Conservation (phyloP, 2,113 vertebrate genomes). For the Columba janthina region DNA sequence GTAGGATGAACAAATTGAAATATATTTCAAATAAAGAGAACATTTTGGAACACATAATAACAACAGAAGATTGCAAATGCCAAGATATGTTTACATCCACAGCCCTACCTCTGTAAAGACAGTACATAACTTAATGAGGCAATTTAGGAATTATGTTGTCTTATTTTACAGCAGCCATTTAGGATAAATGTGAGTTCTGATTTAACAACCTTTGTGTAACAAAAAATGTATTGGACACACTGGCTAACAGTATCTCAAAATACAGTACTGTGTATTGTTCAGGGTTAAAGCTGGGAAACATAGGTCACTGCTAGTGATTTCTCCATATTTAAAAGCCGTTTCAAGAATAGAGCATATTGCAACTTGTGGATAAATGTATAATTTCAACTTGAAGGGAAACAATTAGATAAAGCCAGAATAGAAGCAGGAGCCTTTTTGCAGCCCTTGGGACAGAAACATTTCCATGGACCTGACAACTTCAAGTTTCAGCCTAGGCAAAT, state of each 20-base stretch:
- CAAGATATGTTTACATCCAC: background rate
- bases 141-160: background rate
- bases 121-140: background rate
- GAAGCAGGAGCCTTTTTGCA: background rate
- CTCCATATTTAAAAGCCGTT: background rate
- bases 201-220: background rate
- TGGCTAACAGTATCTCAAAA: background rate
- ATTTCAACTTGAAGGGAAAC: background rate
- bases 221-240: background rate
- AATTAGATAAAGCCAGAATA: background rate
- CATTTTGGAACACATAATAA: background rate
- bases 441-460: background rate
- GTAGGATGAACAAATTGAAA: background rate
- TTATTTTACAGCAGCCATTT: background rate
- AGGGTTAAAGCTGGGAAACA: background rate
- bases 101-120: background rate
- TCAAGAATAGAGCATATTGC: background rate
- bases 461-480: background rate
- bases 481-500: background rate
- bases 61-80: background rate
- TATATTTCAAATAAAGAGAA: background rate
- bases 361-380: background rate
- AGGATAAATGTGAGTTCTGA: background rate
- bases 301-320: background rate
- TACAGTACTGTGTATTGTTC: background rate